Percentiles rank a stretch among this genome's conserved stretches.
phyloP scores from a whole-genome alignment of 1,140 invertebrate species.

The Ceratina australensis region DNA sequence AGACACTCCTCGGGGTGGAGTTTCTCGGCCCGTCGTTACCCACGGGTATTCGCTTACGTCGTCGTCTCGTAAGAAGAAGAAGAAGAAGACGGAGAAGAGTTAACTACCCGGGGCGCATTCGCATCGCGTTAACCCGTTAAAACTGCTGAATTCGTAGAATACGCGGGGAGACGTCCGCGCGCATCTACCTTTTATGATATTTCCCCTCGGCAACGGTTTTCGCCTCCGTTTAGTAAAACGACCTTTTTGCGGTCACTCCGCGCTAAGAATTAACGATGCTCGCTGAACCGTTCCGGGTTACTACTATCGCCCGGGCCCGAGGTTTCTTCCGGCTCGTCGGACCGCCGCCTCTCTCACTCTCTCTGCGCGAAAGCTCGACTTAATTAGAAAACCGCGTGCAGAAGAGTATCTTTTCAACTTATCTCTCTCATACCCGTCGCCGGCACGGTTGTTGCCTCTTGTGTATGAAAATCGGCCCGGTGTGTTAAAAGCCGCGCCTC shows the following conservation, averaged over 20 bases:
- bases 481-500: background rate
- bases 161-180: background rate
- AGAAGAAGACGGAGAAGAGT: no score
- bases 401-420: background rate
- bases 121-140: background rate
- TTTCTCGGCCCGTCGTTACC: background rate
- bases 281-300: constrained; percentile 17
- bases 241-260: background rate
- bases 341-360: no score
- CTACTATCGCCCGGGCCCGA: background rate
- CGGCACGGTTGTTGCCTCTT: background rate
- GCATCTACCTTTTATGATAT: background rate
- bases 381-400: constrained; percentile 22
- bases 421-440: background rate
- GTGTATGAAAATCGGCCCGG: background rate
- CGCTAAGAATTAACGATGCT: constrained; percentile 34
- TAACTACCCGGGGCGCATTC: background rate
- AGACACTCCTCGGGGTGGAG: background rate
- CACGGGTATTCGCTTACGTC: background rate
- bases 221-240: background rate
- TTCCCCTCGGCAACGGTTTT: background rate
- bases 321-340: background rate
- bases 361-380: constrained; percentile 19
- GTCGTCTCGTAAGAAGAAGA: constrained; percentile 11
- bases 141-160: constrained; percentile 2